These are phyloP conservation scores for Morus bassanus DNA, from an alignment of 2,797 vertebrate genomes.

Conservation along the genomic window DNA sequence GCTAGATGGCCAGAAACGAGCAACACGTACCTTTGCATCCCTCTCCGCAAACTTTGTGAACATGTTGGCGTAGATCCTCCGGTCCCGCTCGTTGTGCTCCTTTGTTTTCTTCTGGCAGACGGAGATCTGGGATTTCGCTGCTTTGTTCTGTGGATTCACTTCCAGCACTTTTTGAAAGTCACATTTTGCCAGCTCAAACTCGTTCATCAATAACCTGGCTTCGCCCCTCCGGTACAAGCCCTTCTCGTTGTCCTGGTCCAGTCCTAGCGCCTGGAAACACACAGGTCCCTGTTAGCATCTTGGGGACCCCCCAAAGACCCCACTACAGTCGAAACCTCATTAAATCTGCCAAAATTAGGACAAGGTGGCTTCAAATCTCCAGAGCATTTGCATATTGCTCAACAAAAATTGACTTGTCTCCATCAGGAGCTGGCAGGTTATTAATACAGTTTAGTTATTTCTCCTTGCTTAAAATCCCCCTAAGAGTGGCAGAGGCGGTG, in stretches of 20 bases:
- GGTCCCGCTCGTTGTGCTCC: slow-evolving; percentile 91
- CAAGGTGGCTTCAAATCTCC: background rate
- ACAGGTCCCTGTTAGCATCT: background rate
- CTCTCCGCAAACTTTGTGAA: slow-evolving; percentile 94
- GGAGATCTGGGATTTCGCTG: slow-evolving; percentile 85
- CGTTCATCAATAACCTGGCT: slow-evolving; percentile 88
- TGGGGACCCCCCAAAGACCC: background rate
- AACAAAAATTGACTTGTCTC: background rate
- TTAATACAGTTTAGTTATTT: background rate
- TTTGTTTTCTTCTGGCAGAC: slow-evolving; percentile 89
- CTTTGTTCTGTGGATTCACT: slow-evolving; percentile 89
- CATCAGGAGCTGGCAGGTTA: background rate
- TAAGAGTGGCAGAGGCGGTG: background rate
- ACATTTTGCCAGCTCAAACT: slow-evolving; percentile 86
- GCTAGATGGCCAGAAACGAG: background rate
- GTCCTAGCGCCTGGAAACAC: slow-evolving; percentile 83
- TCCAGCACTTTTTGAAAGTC: slow-evolving; percentile 91
- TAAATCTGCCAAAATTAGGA: background rate
- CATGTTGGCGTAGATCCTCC: slow-evolving; percentile 95
- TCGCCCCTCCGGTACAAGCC: slow-evolving; percentile 91
- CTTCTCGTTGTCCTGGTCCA: slow-evolving; percentile 91
- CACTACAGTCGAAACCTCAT: background rate
- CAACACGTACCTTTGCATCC: slow-evolving; percentile 85
- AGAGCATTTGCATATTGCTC: background rate
- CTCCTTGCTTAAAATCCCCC: background rate